Conservation (phyloP, 2,113 vertebrate species). For the Melanocharis versteri region DNA sequence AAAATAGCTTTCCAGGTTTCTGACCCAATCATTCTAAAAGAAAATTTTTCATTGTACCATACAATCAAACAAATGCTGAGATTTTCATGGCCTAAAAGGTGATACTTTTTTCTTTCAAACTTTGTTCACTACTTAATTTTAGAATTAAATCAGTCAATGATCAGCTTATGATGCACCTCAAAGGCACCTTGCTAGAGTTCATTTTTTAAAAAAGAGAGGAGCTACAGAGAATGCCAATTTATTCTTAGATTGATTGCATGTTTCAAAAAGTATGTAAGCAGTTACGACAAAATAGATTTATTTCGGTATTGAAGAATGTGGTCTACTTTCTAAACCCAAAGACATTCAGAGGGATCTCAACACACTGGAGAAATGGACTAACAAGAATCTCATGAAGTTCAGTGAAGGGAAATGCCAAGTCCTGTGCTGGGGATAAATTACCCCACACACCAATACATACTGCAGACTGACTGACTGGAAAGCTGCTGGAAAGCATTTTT, state of each 20-base stretch:
- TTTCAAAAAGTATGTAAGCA: background rate
- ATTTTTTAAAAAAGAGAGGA: background rate
- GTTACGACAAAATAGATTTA: background rate
- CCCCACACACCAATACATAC: background rate
- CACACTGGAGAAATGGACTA: background rate
- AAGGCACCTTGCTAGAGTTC: background rate
- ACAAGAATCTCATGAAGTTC: background rate
- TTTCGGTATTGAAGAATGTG: background rate
- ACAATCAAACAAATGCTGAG: background rate
- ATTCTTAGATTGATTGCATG: background rate
- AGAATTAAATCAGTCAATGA: background rate
- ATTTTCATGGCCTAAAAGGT: background rate
- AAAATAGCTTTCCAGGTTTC: background rate
- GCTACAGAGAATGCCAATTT: background rate
- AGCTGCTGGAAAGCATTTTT: background rate
- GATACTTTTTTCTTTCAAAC: background rate
- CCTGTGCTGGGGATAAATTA: rapidly evolving
- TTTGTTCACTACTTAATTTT: slow-evolving; percentile 31
- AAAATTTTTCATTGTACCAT: background rate
- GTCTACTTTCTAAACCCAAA: background rate
- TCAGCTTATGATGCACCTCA: background rate
- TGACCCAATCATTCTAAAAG: background rate
- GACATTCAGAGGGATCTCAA: background rate
- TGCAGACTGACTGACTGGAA: background rate
- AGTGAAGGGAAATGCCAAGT: background rate